Percentiles rank a stretch among this genome's conserved stretches.
phyloP scores from a whole-genome alignment of 2,797 vertebrate genomes.

The Hydrophis major region DNA sequence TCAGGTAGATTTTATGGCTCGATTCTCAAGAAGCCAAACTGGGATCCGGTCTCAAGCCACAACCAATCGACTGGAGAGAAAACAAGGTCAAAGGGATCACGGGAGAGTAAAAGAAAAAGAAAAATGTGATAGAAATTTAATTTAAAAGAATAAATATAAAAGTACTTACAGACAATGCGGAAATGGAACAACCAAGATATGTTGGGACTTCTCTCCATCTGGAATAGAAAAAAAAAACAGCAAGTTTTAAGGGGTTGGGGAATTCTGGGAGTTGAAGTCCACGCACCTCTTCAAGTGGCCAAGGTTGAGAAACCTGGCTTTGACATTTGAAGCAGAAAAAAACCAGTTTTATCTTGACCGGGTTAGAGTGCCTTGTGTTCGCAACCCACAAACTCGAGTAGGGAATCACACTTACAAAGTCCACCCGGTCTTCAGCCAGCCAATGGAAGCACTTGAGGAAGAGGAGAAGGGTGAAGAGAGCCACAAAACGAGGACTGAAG shows the following conservation, averaged over 20 bases:
- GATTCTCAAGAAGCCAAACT: neutral
- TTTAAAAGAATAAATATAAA: neutral
- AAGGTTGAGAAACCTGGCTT: neutral
- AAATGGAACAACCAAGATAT: slow-evolving; percentile 97
- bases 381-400: neutral
- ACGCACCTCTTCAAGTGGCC: neutral
- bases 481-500: slow-evolving; percentile 96
- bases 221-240: neutral
- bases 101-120: neutral
- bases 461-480: slow-evolving; percentile 96
- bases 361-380: neutral
- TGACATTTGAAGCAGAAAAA: neutral
- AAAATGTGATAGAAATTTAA: neutral
- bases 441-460: slow-evolving; percentile 99
- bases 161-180: slow-evolving; percentile 90
- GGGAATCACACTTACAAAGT: slow-evolving; percentile 82
- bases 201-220: slow-evolving; percentile 98
- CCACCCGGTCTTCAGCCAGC: slow-evolving; percentile 95
- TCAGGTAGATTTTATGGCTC: neutral
- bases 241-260: fast-evolving
- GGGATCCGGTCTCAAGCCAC: neutral
- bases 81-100: neutral
- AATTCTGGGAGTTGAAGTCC: neutral
- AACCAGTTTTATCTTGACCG: neutral
- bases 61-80: neutral